Conservation (phyloP, 2,113 vertebrate genomes). For the Cinclus cinclus region DNA sequence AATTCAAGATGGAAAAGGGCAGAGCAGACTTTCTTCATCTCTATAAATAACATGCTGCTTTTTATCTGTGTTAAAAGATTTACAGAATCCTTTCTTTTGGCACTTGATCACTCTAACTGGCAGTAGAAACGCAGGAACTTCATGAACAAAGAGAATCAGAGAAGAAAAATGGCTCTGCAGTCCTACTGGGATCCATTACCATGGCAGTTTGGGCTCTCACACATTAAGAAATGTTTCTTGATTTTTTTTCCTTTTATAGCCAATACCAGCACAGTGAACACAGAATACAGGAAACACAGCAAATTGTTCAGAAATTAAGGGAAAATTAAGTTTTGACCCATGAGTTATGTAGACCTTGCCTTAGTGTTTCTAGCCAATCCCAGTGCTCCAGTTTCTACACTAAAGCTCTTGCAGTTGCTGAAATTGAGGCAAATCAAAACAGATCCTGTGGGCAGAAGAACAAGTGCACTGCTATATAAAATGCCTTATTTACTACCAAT, state of each 20-base stretch:
- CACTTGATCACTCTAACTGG: not conserved
- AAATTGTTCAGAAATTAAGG: not conserved
- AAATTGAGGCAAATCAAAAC: not conserved
- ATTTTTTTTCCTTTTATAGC: not conserved
- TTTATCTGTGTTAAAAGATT: slow-evolving; percentile 26
- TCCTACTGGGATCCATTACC: not conserved
- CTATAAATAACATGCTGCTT: slow-evolving; percentile 9
- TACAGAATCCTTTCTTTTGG: slow-evolving; percentile 30
- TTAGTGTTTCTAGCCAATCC: not conserved
- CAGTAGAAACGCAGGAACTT: not conserved
- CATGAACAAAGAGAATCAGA: not conserved
- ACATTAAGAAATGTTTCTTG: not conserved
- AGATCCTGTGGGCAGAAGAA: not conserved
- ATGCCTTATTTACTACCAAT: not conserved
- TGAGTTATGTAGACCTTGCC: not conserved
- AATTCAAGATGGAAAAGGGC: slow-evolving; percentile 1
- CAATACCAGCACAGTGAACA: not conserved
- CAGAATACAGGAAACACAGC: not conserved
- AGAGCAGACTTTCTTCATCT: not conserved
- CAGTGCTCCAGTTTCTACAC: not conserved
- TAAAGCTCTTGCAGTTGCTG: not conserved
- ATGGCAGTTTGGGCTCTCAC: not conserved
- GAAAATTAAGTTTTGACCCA: not conserved
- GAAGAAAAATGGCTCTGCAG: not conserved
- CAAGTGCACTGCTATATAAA: not conserved